Conservation (phyloP, 2,113 vertebrate species). For the Herpetotheres cachinnans region DNA sequence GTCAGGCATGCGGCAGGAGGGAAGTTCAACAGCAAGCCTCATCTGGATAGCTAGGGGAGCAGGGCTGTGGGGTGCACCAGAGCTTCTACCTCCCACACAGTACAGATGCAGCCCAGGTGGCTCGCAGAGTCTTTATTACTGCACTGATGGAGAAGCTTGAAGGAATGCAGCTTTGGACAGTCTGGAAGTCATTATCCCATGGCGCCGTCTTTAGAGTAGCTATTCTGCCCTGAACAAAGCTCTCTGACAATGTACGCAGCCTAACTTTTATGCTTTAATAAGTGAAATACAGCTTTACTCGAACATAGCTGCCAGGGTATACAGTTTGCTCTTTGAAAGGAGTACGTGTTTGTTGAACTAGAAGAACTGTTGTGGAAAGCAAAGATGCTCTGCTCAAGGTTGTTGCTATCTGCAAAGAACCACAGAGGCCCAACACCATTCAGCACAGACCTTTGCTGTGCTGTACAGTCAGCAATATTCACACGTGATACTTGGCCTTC, state of each 20-base stretch:
- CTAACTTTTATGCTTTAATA: neutral
- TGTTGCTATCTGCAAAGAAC: neutral
- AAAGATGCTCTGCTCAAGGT: neutral
- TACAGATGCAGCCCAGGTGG: conserved; percentile 56
- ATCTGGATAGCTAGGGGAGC: neutral
- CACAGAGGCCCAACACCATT: neutral
- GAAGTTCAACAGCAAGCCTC: neutral
- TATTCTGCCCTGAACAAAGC: neutral
- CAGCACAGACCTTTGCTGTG: neutral
- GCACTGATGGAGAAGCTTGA: conserved; percentile 7
- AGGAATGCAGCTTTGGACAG: conserved; percentile 33
- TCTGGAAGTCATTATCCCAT: conserved; percentile 49
- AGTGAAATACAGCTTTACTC: neutral
- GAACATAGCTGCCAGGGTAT: neutral
- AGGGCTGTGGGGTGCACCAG: neutral
- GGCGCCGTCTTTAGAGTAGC: neutral
- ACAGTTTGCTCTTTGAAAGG: neutral
- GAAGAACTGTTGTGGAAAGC: neutral
- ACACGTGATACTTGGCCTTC: neutral
- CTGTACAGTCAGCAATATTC: neutral
- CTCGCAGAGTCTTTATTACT: neutral
- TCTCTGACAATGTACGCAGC: neutral
- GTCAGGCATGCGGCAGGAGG: neutral
- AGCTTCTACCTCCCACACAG: conserved; percentile 26
- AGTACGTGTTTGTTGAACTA: neutral